phyloP scores from a whole-genome alignment of 2,888 invertebrate species.

The Gastracanthus pulcherrimus region DNA sequence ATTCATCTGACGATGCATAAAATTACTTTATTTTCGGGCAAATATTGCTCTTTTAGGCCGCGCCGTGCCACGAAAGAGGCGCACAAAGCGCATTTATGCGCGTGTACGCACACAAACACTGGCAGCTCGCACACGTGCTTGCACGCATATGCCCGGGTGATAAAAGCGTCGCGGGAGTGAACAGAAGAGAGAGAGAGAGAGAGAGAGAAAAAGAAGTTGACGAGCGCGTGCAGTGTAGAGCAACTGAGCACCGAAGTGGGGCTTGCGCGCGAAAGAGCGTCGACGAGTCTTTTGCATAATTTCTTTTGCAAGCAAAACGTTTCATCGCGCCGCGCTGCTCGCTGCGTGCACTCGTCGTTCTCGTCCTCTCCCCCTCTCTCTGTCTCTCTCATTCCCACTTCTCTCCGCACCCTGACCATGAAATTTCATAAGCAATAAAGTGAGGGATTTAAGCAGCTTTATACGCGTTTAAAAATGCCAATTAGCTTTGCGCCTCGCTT shows the following conservation, averaged over 20 bases:
- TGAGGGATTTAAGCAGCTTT: conserved; percentile 22
- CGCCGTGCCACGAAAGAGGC: no score
- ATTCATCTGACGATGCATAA: conserved; percentile 32
- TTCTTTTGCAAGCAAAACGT: conserved; percentile 35
- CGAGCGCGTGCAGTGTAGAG: no score
- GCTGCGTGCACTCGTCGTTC: no score
- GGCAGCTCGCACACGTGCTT: background rate
- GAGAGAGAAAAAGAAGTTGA: background rate
- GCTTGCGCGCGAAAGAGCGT: background rate
- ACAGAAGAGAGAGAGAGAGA: background rate
- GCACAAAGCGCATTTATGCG: background rate
- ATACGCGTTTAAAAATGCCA: background rate
- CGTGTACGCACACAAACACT: no score
- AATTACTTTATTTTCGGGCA: conserved; percentile 44
- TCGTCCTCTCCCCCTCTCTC: no score
- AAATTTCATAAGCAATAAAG: conserved; percentile 46
- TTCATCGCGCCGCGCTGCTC: no score
- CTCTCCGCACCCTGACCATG: background rate
- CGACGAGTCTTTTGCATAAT: conserved; percentile 44
- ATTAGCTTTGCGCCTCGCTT: conserved; percentile 15
- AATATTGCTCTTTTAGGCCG: conserved; percentile 16
- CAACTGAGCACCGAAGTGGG: no score
- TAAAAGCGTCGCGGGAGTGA: background rate
- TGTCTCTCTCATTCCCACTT: no score
- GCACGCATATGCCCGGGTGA: background rate